Conservation (phyloP, 2,797 vertebrate genomes). For the Morus bassanus region DNA sequence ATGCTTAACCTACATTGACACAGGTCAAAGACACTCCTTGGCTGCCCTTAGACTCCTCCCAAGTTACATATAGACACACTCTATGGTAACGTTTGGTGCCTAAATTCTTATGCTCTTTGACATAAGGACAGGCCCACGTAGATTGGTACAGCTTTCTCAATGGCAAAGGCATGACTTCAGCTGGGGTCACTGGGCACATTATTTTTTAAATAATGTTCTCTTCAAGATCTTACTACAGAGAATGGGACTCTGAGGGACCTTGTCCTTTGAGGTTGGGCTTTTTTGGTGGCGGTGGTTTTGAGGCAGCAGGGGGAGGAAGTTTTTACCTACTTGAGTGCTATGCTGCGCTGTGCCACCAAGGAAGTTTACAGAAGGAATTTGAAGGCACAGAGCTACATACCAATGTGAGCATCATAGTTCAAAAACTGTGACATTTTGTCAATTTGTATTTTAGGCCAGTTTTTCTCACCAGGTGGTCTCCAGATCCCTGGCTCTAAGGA, state of each 20-base stretch:
- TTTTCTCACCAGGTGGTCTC: background rate
- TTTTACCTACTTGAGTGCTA: background rate
- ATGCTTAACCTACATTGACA: background rate
- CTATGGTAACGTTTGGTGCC: background rate
- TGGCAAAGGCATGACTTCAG: background rate
- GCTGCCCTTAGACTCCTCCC: background rate
- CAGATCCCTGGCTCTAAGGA: background rate
- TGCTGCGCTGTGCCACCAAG: background rate
- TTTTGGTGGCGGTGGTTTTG: background rate
- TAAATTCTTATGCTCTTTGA: background rate
- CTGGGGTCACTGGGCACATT: background rate
- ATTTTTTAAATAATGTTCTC: background rate
- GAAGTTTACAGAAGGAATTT: background rate
- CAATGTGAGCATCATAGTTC: accelerated
- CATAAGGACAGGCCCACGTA: background rate
- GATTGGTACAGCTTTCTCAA: background rate
- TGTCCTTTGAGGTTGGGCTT: background rate
- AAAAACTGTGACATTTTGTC: background rate
- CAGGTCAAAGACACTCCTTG: background rate
- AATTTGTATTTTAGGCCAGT: background rate
- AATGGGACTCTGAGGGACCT: background rate
- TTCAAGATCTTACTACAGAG: background rate
- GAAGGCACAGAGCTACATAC: background rate
- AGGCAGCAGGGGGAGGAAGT: background rate
- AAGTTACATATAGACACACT: background rate